Conservation (phyloP, 2,797 vertebrate genomes). For the Ceryle rudis region DNA sequence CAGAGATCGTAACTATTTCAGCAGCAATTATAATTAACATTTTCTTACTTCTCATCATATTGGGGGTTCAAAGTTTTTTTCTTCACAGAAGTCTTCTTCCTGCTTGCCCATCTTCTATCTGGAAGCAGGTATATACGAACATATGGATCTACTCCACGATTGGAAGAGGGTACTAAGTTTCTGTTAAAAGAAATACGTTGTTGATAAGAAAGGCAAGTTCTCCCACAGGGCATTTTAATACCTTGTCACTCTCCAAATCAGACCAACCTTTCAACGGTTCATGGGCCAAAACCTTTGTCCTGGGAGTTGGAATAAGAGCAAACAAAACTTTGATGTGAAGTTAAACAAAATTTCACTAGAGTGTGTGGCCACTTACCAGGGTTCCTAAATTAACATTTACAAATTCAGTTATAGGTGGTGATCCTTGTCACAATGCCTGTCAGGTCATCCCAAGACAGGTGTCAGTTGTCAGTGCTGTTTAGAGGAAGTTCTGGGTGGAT, state of each 20-base stretch:
- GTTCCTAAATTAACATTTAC: neutral
- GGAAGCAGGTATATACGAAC: constrained; percentile 94
- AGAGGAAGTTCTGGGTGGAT: neutral
- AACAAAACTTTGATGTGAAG: neutral
- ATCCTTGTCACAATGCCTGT: neutral
- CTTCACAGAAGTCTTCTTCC: constrained; percentile 89
- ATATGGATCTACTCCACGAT: constrained; percentile 89
- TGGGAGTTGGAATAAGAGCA: neutral
- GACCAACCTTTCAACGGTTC: neutral
- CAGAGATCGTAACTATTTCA: neutral
- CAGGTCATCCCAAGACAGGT: neutral
- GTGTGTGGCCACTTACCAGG: rapidly evolving
- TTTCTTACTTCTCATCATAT: constrained; percentile 89
- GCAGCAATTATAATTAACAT: neutral
- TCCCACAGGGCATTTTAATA: neutral
- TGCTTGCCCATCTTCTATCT: constrained; percentile 88
- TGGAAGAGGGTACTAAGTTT: constrained; percentile 85
- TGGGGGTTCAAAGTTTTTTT: constrained; percentile 87
- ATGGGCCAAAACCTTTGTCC: neutral
- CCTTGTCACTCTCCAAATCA: neutral
- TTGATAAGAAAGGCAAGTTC: neutral
- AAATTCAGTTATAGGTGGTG: neutral
- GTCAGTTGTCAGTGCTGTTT: neutral
- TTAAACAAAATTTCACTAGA: neutral
- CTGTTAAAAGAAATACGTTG: constrained; percentile 72